phyloP scores from a whole-genome alignment of 2,113 vertebrate species.

The Entelurus aequoreus region DNA sequence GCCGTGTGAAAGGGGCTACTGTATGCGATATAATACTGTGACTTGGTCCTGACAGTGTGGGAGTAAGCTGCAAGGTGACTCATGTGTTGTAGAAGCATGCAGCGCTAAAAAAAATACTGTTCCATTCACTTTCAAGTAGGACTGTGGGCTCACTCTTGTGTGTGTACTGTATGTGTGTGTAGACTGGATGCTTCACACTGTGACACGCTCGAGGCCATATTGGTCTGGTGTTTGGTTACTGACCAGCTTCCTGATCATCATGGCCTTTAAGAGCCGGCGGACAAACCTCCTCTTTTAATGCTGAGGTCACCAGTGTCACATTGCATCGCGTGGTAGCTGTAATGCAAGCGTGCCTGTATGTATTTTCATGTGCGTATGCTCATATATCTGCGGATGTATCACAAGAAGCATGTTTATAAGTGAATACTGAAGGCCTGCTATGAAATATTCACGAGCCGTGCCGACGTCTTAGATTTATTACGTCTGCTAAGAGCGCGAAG shows the following conservation, averaged over 20 bases:
- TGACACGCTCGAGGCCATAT: slow-evolving; percentile 28
- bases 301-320: slow-evolving; percentile 37
- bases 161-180: slow-evolving; percentile 15
- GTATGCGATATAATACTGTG: slow-evolving; percentile 9
- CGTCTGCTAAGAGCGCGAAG: too few species aligned
- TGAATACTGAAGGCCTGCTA: slow-evolving; percentile 28
- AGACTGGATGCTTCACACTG: slow-evolving; percentile 17
- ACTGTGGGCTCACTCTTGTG: not conserved
- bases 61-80: slow-evolving; percentile 56
- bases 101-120: slow-evolving; percentile 12
- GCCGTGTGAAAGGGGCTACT: not conserved
- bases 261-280: slow-evolving; percentile 14
- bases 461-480: too few species aligned
- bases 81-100: slow-evolving; percentile 40
- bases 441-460: slow-evolving; percentile 44
- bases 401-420: slow-evolving; percentile 14
- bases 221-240: slow-evolving; percentile 33
- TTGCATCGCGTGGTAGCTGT: slow-evolving; percentile 23
- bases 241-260: slow-evolving; percentile 40
- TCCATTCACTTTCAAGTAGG: slow-evolving; percentile 36
- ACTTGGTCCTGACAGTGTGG: slow-evolving; percentile 31
- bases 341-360: slow-evolving; percentile 15
- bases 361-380: slow-evolving; percentile 6
- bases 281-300: slow-evolving; percentile 17
- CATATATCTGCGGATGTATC: slow-evolving; percentile 11